Percentiles rank a stretch among this genome's conserved stretches.
Conservation (phyloP, 2,888 invertebrate genomes). For the Oscheius onirici region DNA sequence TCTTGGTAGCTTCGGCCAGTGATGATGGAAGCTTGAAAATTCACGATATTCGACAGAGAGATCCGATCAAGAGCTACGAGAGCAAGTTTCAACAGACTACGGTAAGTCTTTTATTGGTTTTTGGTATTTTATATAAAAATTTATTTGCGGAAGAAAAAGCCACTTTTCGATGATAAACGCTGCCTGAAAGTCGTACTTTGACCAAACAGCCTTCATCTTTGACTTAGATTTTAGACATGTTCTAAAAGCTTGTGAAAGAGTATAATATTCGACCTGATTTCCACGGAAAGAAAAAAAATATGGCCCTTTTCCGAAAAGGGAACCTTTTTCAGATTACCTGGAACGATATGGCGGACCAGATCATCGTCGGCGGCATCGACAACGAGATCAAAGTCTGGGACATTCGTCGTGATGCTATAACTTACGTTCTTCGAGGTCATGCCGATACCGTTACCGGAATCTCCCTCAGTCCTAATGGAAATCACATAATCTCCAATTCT, state of each 20-base stretch:
- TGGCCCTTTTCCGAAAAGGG: too few relatives aligned
- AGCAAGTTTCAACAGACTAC: conserved; percentile 79
- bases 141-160: too few relatives aligned
- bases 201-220: too few relatives aligned
- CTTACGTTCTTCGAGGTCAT: conserved; percentile 87
- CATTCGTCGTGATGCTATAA: conserved; percentile 84
- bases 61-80: conserved; percentile 78
- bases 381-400: conserved; percentile 99
- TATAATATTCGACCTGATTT: too few relatives aligned
- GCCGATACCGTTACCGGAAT: conserved; percentile 92
- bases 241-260: too few relatives aligned
- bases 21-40: conserved; percentile 90
- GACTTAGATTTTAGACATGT: too few relatives aligned
- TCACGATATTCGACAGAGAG: conserved; percentile 88
- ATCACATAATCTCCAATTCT: conserved; percentile 88
- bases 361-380: conserved; percentile 93
- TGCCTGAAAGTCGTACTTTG: too few relatives aligned
- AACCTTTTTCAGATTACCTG: conserved; percentile 78
- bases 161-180: too few relatives aligned
- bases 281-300: too few relatives aligned
- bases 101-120: conserved; percentile 73
- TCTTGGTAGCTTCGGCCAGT: conserved; percentile 88
- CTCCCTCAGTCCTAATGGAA: conserved; percentile 80
- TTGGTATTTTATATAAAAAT: too few relatives aligned
- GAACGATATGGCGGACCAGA: conserved; percentile 93